Percentiles rank a stretch among this genome's conserved stretches.
These are phyloP conservation scores for Drosophila tristis DNA, from an alignment of 1,140 invertebrate genomes.

Conservation along the genomic window DNA sequence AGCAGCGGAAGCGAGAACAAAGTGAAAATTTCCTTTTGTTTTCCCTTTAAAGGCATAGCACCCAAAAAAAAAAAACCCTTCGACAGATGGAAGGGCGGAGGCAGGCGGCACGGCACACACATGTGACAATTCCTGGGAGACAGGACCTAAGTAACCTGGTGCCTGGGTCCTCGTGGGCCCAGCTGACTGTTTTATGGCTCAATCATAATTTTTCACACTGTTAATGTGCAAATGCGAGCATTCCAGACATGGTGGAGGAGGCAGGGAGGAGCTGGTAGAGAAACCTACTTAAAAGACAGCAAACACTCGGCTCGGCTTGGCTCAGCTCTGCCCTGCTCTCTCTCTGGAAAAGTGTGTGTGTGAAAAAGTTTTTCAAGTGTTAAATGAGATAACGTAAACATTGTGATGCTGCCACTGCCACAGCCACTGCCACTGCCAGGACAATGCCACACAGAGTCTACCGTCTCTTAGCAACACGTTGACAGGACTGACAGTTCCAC, in stretches of 20 bases:
- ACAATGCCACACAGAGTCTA: slow-evolving; percentile 25
- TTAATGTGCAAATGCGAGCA: slow-evolving; percentile 74
- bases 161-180: slow-evolving; percentile 19
- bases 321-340: background rate
- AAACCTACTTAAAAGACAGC: slow-evolving; percentile 35
- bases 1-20: slow-evolving; percentile 58
- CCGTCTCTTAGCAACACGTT: slow-evolving; percentile 37
- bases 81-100: background rate
- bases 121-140: slow-evolving; percentile 40
- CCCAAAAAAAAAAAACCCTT: slow-evolving; percentile 6
- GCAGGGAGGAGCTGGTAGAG: slow-evolving; percentile 5
- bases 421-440: slow-evolving; percentile 14
- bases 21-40: slow-evolving; percentile 66
- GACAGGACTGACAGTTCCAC: slow-evolving; percentile 53
- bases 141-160: slow-evolving; percentile 40
- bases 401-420: slow-evolving; percentile 30
- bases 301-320: slow-evolving; percentile 22
- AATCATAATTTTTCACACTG: slow-evolving; percentile 82
- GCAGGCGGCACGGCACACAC: slow-evolving; percentile 10
- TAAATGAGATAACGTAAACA: slow-evolving; percentile 81
- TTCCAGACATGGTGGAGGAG: slow-evolving; percentile 31
- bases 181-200: slow-evolving; percentile 82
- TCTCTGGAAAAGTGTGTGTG: slow-evolving; percentile 7
- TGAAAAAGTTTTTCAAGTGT: slow-evolving; percentile 77
- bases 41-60: background rate